Evolutionary conservation across 53 echinoderm and acorn worm genomes (phyloP).

Genomic region (Patiria pectinifera): DNA sequence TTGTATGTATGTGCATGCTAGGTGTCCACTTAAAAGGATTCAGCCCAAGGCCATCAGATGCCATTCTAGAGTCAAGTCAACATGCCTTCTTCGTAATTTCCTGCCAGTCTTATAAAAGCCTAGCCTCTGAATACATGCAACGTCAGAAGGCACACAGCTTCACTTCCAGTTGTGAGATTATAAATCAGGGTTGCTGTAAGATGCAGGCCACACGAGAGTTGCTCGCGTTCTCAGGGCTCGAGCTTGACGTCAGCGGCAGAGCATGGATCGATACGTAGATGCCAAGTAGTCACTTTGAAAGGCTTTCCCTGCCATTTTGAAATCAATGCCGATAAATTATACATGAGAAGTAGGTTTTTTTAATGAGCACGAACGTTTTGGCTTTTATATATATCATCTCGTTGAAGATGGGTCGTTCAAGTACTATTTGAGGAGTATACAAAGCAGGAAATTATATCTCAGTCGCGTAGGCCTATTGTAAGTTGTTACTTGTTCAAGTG

Average conservation of each 20-base stretch:
- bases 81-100: background rate
- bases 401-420: too few species aligned
- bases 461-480: background rate
- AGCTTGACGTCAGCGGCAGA: background rate
- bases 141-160: background rate
- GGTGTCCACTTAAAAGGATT: background rate
- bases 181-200: background rate
- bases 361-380: too few species aligned
- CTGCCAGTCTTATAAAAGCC: background rate
- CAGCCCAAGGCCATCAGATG: background rate
- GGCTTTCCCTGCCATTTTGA: background rate
- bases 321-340: background rate
- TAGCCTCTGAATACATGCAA: background rate
- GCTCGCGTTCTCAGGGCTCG: background rate
- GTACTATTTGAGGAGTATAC: too few species aligned
- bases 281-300: background rate
- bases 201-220: background rate
- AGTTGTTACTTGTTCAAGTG: background rate
- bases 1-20: too few species aligned
- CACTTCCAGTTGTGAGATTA: background rate
- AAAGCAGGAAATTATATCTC: background rate
- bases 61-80: background rate
- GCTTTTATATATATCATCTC: too few species aligned
- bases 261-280: background rate
- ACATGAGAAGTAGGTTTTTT: background rate